Base-by-base conservation (phyloP, 2,113 vertebrate species). In the Petromus typicus region DNA sequence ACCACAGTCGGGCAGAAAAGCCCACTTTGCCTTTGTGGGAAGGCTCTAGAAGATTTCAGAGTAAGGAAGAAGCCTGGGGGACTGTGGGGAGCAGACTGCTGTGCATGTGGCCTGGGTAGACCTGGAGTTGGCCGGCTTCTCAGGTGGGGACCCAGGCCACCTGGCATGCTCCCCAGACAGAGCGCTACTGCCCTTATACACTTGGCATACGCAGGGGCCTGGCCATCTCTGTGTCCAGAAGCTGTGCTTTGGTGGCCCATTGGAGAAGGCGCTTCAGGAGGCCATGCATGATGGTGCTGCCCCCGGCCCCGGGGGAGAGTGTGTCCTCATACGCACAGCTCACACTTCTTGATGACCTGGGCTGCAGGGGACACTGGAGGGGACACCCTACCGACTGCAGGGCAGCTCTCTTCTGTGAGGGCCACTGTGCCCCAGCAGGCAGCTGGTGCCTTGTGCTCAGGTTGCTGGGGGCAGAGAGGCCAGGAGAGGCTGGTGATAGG, bases 321-420 rank as follows among this genome's bases (percentile, higher is more conserved):
- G 3, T 34, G 23, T 30, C 34, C 25, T 30, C 37, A 51, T 40
- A 27, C 0, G 5, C 11, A 0, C 0, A 63, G 6, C 34, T 18
- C 66, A 20, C 34, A 6, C 43, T 76, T 30, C 25, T 76, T 1
- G 6, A 25, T 48, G 43, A 48, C 27, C 43, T 16, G 43, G 73
- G 14, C 16, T 61, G 12, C 13, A 18, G 27, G 34, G 78, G 37
- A 43, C 40, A 48, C 64, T 4, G 0, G 0, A 78, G 66, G 45
- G n/a, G 78, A 45, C 0, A 0, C 16, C 51, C 22, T 7, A 4
- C 40, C 14, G 40, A 88, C 8, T 45, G 11, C 48, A 83, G 48
- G 45, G 37, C 7, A 0, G 10, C 66, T 25, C 22, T 34, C 18
- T 1, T n/a, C 7, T 4, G 3, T 8, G n/a, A 54, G 7, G 37